Base-by-base conservation (phyloP, 2,888 invertebrate genomes). In the Odontocolon sp. region DNA sequence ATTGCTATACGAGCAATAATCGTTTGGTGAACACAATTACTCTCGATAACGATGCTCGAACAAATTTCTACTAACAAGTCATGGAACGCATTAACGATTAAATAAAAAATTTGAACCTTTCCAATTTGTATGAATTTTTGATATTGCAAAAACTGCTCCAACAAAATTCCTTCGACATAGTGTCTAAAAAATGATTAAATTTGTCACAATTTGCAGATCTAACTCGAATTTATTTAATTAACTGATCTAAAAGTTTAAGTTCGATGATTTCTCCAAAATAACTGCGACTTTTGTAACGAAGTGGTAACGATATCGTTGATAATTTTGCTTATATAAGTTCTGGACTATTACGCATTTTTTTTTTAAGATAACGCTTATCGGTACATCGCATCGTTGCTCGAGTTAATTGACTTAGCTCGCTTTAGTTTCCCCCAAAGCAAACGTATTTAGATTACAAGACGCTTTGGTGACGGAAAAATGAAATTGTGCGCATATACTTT, bases 281-380 rank as follows among this genome's bases (percentile, higher is more conserved):
- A 33, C 4, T 14, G 38, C 38, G 14, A 38, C 6, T 38, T 6
- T 1, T 38, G 16, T 42, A 42, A 16, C 6, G 8, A 1, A 45
- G 16, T 18, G 14, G 21, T 1, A 18, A 42, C 16, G 2, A n/a
- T n/a, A n/a, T n/a, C n/a, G n/a, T n/a, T 38, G 16, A 50, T 47
- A 64, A 38, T 9, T 64, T 26, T 26, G 26, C 45, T 61, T 74
- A 74, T 69, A 61, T 38, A 8, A 40, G n/a, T 63, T 21, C 54
- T 54, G 40, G 61, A 56, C 38, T 57, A 57, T 63, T 50, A 63
- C 56, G 33, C 56, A n/a, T 45, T 56, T 23, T 38, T 38, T 57
- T 57, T 40, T 28, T 9, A 31, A 59, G 75, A 75, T 75, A 75
- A 59, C 40, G 33, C 70, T 70, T 75, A 75, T 75, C 75, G 11